Base-by-base conservation (phyloP, 2,113 vertebrate genomes). In the Arizona elegans region DNA sequence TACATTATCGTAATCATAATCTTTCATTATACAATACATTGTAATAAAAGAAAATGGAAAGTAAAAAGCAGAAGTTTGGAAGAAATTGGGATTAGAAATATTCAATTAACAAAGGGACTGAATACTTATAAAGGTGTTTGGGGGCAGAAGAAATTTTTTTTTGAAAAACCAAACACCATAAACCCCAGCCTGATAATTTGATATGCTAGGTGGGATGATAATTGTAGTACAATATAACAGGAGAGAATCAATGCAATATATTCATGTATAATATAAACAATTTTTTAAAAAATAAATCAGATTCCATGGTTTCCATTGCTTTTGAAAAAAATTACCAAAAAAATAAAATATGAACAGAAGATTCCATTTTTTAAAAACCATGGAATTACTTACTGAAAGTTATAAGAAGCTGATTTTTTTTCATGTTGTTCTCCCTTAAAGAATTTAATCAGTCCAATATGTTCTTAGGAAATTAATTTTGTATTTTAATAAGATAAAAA, bases 331-430 rank as follows among this genome's bases (percentile, higher is more conserved):
- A 96, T 24, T 50, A 91, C 86, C 91, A 95, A 93, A 95, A 87
- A 90, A 93, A 89, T 86, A 91, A 86, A 91, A 91, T 92, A 91
- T 70, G 94, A 94, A 90, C 93, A 75, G 58, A 26, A 91, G 94
- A 95, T 94, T 89, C 94, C 96, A 93, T 96, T 96, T 94, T 19
- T 93, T 94, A 95, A 97, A 97, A 89, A 91, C 13, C 52, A 12
- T 59, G 95, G 94, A 95, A 93, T 93, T 87, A 54, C 13, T 55
- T 6, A 50, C 90, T 90, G 89, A 95, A 81, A 91, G 90, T 90
- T 92, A 89, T 26, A 93, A 94, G 81, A 92, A 94, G 90, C 94
- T 94, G 94, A 33, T 93, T 94, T 94, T 95, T 70, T 93, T 92
- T 89, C 91, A 92, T 21, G 95, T 94, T 92, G 95, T 94, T 97